Percentiles rank a stretch among this genome's conserved stretches.
These are phyloP conservation scores for Drosophila tsacasi DNA, from an alignment of 1,140 invertebrate species.

Conservation along the genomic window DNA sequence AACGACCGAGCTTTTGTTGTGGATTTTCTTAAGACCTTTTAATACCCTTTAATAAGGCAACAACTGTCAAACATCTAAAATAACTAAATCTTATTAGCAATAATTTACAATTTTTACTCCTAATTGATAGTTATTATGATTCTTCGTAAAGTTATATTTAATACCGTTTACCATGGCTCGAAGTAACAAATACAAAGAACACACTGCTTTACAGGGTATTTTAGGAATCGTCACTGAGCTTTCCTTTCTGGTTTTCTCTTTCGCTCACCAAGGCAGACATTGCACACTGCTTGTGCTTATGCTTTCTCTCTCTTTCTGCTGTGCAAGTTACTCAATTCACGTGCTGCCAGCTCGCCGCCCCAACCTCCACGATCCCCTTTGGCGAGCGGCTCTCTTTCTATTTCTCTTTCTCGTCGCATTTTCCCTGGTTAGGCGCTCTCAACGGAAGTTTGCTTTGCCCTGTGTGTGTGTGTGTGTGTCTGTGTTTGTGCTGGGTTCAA, in stretches of 20 bases:
- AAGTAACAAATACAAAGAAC: background rate
- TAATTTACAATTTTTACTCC: background rate
- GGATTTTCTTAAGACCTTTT: background rate
- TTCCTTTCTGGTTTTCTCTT: constrained; percentile 11
- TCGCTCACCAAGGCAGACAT: constrained; percentile 37
- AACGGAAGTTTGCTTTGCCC: constrained; percentile 37
- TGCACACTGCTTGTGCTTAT: constrained; percentile 10
- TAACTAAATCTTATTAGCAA: background rate
- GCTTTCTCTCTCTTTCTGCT: background rate
- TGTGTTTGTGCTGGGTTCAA: constrained; percentile 59
- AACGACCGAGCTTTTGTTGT: constrained; percentile 19
- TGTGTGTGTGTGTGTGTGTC: constrained; percentile 9
- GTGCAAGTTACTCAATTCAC: constrained; percentile 33
- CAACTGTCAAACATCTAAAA: background rate
- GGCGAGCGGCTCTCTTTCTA: constrained; percentile 27
- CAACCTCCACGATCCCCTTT: constrained; percentile 51
- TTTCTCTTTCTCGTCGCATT: constrained; percentile 19
- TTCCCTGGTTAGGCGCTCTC: constrained; percentile 27
- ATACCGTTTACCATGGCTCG: rapidly evolving
- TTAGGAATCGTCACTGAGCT: background rate
- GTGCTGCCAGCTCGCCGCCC: constrained; percentile 53
- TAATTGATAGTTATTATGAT: background rate
- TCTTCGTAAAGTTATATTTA: no score
- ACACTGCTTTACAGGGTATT: background rate
- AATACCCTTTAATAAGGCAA: background rate